These are phyloP conservation scores for Acleris emargana DNA, from an alignment of 2,888 invertebrate genomes.

Conservation along the genomic window DNA sequence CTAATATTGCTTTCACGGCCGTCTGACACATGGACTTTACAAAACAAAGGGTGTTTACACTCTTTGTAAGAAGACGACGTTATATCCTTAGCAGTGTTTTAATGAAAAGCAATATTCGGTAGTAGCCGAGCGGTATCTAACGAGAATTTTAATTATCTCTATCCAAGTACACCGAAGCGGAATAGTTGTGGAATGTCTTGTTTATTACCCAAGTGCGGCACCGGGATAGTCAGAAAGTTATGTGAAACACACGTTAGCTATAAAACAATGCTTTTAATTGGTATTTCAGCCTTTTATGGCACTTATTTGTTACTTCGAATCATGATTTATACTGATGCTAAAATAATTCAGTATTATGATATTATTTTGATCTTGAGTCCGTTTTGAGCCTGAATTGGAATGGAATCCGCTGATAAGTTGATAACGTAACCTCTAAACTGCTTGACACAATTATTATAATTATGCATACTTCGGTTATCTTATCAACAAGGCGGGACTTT, in stretches of 20 bases:
- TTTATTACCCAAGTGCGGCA: constrained; percentile 14
- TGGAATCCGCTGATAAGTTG: too few relatives aligned
- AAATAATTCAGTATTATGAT: too few relatives aligned
- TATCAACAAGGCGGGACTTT: constrained; percentile 16
- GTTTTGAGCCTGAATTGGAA: too few relatives aligned
- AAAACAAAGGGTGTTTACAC: neutral
- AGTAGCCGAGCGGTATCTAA: neutral
- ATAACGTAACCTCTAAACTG: too few relatives aligned
- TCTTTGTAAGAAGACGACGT: neutral
- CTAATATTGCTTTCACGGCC: neutral
- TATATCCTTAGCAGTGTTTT: too few relatives aligned
- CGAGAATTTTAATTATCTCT: constrained; percentile 5
- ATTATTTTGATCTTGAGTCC: too few relatives aligned
- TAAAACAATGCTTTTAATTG: constrained; percentile 28
- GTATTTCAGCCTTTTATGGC: neutral
- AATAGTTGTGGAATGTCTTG: constrained; percentile 7
- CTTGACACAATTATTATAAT: neutral
- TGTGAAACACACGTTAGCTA: constrained; percentile 20
- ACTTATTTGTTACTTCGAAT: too few relatives aligned
- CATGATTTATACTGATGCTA: too few relatives aligned
- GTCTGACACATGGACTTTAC: neutral
- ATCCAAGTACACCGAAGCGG: neutral
- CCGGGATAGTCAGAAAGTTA: constrained; percentile 11
- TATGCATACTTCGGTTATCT: constrained; percentile 17
- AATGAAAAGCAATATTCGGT: too few relatives aligned